Evolutionary conservation across 2,888 invertebrate genomes (phyloP).

Genomic region (Linnaemya vulpina): DNA sequence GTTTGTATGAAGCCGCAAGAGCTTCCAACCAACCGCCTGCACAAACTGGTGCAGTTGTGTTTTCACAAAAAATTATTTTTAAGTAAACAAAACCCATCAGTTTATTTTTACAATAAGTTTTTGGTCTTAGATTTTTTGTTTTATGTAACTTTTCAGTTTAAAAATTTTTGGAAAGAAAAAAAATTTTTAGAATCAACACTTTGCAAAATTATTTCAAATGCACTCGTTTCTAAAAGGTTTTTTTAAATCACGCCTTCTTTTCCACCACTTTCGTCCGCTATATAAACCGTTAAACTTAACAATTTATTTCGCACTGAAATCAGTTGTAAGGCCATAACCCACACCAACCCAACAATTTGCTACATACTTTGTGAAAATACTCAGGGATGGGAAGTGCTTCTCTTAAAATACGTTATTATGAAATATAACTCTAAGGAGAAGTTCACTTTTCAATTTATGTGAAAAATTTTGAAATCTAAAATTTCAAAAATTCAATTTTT

Average conservation of each 20-base stretch:
- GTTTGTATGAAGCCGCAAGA: background rate
- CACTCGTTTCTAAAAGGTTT: too few relatives aligned
- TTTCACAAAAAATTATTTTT: background rate
- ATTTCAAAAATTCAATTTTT: too few relatives aligned
- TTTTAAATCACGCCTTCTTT: background rate
- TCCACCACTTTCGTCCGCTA: background rate
- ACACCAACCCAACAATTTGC: background rate
- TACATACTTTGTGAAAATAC: too few relatives aligned
- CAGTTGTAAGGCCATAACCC: background rate
- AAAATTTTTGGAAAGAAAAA: background rate
- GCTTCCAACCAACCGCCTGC: background rate
- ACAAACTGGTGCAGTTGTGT: background rate
- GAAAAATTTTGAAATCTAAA: too few relatives aligned
- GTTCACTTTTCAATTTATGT: too few relatives aligned
- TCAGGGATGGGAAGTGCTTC: background rate
- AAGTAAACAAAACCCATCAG: background rate
- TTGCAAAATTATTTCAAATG: background rate
- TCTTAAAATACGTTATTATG: too few relatives aligned
- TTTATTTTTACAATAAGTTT: background rate
- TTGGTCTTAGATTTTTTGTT: background rate
- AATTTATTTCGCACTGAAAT: background rate
- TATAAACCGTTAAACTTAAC: conserved; percentile 13
- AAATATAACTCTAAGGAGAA: too few relatives aligned
- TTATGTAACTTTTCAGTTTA: background rate
- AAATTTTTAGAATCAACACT: too few relatives aligned